Base-by-base conservation (phyloP, 2,797 vertebrate species). In the Pygocentrus nattereri region DNA sequence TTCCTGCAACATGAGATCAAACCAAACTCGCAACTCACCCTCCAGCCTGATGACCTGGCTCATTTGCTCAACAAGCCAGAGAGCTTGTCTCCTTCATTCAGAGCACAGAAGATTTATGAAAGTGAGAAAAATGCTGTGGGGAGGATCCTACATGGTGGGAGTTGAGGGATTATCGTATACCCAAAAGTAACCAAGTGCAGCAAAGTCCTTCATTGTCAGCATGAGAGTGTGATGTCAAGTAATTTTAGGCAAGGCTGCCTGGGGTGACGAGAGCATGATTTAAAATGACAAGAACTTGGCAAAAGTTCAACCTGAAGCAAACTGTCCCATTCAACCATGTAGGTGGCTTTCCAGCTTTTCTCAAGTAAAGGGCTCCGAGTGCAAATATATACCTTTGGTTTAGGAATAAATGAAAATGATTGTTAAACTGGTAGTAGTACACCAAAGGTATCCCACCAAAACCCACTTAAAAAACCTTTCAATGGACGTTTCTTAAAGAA, bases 171-270 rank as follows among this genome's bases (percentile, higher is more conserved):
- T 68, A 47, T 67, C 1, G 31, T 11, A 41, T 2, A 25, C 65
- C 38, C 65, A 44, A 68, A 23, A 23, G 21, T 68, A 12, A 47
- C 38, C 41, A 47, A 23, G 65, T 5, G 41, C 38, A 23, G 11
- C 38, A 68, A 68, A 68, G 65, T 47, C n/a, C 65, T 23, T 47
- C 34, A 5, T 47, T 47, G 41, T 68, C 41, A 68, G 65, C 10
- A 5, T 16, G 3, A 67, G 38, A 47, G 21, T 44, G 41, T 68
- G 65, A 68, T 44, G 62, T 65, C 16, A 38, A 62, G 15, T 30
- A 31, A 23, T 59, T 25, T 23, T 59, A 59, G 56, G 23, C 56
- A 12, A 61, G 58, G 13, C 23, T 61, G 61, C 30, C 61, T 18
- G 27, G 27, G 2, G 19, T 38, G 64, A 67, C 62, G 21, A 23